These are phyloP conservation scores for Thalpophila matura DNA, from an alignment of 2,888 invertebrate species.

Conservation along the genomic window DNA sequence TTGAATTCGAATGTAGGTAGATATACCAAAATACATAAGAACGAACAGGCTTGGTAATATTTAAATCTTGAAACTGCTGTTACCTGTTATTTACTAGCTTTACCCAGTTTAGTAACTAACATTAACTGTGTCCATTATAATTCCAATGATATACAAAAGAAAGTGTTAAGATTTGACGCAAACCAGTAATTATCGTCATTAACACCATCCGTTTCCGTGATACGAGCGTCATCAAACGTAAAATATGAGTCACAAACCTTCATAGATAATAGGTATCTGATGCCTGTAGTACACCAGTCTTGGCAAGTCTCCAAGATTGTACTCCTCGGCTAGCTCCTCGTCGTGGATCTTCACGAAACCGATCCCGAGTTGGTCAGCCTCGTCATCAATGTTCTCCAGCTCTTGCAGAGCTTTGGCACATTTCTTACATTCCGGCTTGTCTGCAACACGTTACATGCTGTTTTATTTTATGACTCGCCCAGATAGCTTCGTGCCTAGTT, in stretches of 20 bases:
- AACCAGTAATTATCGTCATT: conserved; percentile 63
- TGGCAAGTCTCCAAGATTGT: conserved; percentile 96
- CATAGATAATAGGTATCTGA: conserved; percentile 98
- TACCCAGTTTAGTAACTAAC: conserved; percentile 42
- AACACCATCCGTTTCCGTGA: conserved; percentile 70
- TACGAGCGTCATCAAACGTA: conserved; percentile 74
- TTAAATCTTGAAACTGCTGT: conserved; percentile 37
- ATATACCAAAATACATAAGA: conserved; percentile 20
- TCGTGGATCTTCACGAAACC: conserved; percentile 98
- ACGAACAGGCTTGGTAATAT: conserved; percentile 24
- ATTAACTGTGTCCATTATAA: conserved; percentile 54
- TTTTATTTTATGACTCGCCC: conserved; percentile 46
- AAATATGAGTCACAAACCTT: conserved; percentile 92
- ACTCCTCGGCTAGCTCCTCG: conserved; percentile 97
- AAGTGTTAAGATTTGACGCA: conserved; percentile 61
- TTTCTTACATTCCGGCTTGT: conserved; percentile 97
- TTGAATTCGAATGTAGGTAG: conserved; percentile 10
- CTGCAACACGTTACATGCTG: conserved; percentile 87
- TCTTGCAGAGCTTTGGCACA: conserved; percentile 97
- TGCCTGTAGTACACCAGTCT: conserved; percentile 98
- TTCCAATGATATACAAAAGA: conserved; percentile 54
- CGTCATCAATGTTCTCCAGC: conserved; percentile 98
- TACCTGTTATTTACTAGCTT: conserved; percentile 40
- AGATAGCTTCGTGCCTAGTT: conserved; percentile 47
- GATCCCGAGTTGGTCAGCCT: conserved; percentile 98